phyloP scores from a whole-genome alignment of 2,113 vertebrate species.

The Psittacula cyanocephala region DNA sequence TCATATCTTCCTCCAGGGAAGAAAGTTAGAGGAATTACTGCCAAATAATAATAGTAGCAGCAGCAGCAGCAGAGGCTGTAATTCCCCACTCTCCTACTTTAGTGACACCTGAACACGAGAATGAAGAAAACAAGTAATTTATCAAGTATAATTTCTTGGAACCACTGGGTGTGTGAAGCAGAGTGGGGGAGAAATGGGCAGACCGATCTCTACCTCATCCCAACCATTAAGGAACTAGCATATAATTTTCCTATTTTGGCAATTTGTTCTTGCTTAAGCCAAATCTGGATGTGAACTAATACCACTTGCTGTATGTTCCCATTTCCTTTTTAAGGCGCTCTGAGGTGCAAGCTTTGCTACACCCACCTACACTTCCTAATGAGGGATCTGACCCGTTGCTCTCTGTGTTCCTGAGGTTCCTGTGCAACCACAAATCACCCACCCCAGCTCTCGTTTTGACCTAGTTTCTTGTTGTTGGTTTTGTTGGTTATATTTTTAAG shows the following conservation, averaged over 20 bases:
- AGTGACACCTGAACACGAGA: constrained; percentile 20
- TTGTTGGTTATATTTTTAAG: background rate
- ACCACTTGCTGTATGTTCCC: background rate
- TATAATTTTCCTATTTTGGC: background rate
- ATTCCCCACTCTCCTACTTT: background rate
- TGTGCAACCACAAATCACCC: background rate
- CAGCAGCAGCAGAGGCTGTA: constrained; percentile 14
- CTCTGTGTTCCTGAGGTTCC: background rate
- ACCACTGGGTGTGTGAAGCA: background rate
- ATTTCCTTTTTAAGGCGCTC: rapidly evolving
- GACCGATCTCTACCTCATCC: background rate
- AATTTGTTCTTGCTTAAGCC: background rate
- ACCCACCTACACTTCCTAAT: background rate
- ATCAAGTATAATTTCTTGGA: constrained; percentile 23
- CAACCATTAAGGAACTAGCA: background rate
- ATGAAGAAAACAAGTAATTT: constrained; percentile 40
- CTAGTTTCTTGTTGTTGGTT: background rate
- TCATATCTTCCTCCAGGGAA: constrained; percentile 24
- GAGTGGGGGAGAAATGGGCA: background rate
- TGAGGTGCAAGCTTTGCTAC: background rate
- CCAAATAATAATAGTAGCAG: constrained; percentile 49
- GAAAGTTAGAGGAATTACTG: constrained; percentile 45
- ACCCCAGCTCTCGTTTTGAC: background rate
- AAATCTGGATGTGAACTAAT: background rate
- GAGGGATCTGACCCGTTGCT: rapidly evolving